phyloP scores from a whole-genome alignment of 2,113 vertebrate species.

The Vidua macroura region DNA sequence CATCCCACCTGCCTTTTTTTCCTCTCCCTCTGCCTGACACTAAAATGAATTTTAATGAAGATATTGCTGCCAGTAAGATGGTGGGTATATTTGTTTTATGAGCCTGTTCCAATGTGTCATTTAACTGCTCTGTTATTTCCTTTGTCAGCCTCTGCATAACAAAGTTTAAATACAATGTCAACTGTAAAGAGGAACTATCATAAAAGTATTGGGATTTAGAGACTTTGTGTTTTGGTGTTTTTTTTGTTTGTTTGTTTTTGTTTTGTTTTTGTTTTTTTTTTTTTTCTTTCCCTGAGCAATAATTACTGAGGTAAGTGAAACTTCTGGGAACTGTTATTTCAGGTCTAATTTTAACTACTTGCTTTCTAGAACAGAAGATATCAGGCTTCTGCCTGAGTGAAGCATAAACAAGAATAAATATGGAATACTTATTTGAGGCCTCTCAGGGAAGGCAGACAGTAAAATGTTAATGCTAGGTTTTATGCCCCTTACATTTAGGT shows the following conservation, averaged over 20 bases:
- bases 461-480: not conserved
- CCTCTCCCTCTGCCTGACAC: not conserved
- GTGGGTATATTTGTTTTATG: not conserved
- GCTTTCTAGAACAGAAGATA: not conserved
- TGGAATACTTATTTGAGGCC: not conserved
- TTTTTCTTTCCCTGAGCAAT: not conserved
- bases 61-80: not conserved
- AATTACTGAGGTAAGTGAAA: conserved; percentile 48
- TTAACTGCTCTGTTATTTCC: conserved; percentile 20
- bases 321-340: conserved; percentile 23
- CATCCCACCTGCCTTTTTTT: not conserved
- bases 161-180: conserved; percentile 42
- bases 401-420: not conserved
- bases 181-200: not conserved
- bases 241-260: no score
- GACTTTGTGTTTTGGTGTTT: not conserved
- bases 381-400: not conserved
- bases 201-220: not conserved
- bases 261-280: no score
- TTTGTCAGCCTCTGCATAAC: conserved; percentile 21
- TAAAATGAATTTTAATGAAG: conserved; percentile 5
- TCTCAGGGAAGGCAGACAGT: not conserved
- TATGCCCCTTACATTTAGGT: not conserved
- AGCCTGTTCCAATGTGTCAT: not conserved
- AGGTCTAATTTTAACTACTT: conserved; percentile 35